Percentiles rank a stretch among this genome's conserved stretches.
Evolutionary conservation across 2,113 vertebrate genomes (phyloP).

Genomic region (Atherinomorus stipes): DNA sequence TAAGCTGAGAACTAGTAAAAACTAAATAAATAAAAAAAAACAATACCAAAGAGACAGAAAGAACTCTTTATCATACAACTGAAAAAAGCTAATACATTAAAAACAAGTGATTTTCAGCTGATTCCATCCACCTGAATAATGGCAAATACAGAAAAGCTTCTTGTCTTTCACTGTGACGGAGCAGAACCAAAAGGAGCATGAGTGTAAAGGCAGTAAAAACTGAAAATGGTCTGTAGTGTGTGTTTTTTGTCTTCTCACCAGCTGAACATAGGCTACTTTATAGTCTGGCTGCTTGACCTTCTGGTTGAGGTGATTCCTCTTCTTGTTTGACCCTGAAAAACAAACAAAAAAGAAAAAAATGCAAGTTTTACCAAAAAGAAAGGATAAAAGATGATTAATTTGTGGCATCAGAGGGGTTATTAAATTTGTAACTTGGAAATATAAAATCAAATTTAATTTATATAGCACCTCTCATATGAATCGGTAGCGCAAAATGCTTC

Average conservation of each 20-base stretch:
- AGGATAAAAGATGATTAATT: background rate
- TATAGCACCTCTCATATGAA: too few relatives aligned
- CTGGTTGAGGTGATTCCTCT: conserved; percentile 89
- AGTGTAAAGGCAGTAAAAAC: background rate
- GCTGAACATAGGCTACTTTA: conserved; percentile 96
- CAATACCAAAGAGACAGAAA: background rate
- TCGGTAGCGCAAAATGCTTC: too few relatives aligned
- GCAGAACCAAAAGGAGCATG: background rate
- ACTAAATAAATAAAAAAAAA: too few relatives aligned
- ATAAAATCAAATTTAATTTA: too few relatives aligned
- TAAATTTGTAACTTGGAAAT: background rate
- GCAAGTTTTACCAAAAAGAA: conserved; percentile 6
- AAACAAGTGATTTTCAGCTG: background rate
- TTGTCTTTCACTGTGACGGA: background rate
- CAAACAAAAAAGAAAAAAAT: conserved; percentile 45
- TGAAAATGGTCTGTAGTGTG: background rate
- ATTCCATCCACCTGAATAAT: background rate
- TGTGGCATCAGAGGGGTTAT: background rate
- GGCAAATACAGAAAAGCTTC: background rate
- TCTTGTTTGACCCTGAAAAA: conserved; percentile 88
- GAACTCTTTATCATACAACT: background rate
- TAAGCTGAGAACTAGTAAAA: background rate
- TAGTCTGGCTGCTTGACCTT: conserved; percentile 92
- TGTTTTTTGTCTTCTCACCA: conserved; percentile 86
- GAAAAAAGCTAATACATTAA: background rate